These are phyloP conservation scores for Acomys russatus DNA, from an alignment of 2,797 vertebrate species.

Conservation along the genomic window DNA sequence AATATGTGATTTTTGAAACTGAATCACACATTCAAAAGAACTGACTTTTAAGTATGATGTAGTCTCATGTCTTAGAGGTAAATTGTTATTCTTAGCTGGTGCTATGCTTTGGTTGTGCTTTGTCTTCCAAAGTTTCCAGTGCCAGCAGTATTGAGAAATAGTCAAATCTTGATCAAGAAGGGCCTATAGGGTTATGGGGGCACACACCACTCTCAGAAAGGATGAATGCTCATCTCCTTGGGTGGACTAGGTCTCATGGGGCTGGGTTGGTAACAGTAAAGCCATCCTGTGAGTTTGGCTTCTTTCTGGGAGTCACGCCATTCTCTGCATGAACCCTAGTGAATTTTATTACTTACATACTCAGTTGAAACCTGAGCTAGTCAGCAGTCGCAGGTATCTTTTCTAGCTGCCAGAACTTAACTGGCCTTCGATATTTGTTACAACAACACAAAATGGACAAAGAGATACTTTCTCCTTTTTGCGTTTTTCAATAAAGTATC, in stretches of 20 bases:
- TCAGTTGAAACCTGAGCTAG: background rate
- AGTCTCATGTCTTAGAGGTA: conserved; percentile 34
- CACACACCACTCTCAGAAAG: background rate
- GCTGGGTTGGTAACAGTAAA: background rate
- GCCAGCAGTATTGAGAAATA: background rate
- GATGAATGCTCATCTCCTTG: background rate
- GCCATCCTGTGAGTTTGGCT: background rate
- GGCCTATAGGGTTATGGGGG: background rate
- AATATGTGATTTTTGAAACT: conserved; percentile 51
- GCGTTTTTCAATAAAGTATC: background rate
- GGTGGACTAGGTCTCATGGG: background rate
- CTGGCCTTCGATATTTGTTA: background rate
- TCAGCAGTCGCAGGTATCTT: background rate
- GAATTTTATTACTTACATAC: fast-evolving
- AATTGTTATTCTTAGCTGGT: background rate
- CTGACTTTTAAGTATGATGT: background rate
- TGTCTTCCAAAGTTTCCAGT: background rate
- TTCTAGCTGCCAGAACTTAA: background rate
- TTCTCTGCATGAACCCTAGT: too few species aligned
- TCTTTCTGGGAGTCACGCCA: background rate
- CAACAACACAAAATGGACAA: background rate
- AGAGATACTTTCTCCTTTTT: conserved; percentile 48
- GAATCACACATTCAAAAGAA: conserved; percentile 13
- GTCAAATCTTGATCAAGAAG: background rate
- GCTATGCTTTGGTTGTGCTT: background rate